These are phyloP conservation scores for Pollimyrus isidori DNA, from an alignment of 2,113 vertebrate species.

Conservation along the genomic window DNA sequence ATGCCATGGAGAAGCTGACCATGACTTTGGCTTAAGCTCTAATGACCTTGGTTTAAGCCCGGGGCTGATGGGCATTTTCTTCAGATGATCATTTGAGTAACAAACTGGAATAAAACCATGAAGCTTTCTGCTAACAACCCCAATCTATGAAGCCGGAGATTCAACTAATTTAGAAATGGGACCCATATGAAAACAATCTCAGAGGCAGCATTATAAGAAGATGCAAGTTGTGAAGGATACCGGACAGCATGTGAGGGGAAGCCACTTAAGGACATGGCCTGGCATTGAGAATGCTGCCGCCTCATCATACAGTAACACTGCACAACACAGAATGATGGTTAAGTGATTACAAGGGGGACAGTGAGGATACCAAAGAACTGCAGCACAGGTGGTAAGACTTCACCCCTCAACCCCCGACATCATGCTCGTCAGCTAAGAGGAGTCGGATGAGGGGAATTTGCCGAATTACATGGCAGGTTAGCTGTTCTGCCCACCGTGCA, in stretches of 20 bases:
- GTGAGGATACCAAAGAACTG: neutral
- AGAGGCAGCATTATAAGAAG: neutral
- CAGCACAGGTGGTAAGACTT: neutral
- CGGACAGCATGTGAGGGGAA: neutral
- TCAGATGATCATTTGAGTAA: neutral
- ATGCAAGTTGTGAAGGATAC: neutral
- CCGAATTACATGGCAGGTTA: neutral
- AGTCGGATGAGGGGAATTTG: neutral
- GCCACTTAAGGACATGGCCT: neutral
- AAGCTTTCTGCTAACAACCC: neutral
- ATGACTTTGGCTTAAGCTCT: neutral
- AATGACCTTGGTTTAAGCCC: neutral
- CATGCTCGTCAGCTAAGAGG: neutral
- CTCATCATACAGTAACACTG: neutral
- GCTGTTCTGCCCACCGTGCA: neutral
- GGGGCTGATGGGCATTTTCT: neutral
- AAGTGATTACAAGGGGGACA: neutral
- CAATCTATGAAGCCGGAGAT: neutral
- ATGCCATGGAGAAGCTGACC: neutral
- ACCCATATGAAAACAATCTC: neutral
- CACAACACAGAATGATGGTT: neutral
- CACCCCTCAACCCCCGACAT: neutral
- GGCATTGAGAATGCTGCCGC: neutral
- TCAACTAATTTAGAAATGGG: neutral
- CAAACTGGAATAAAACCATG: neutral